Percentiles rank a stretch among this genome's conserved stretches.
Conservation (phyloP, 2,113 vertebrate species). For the Pongo pygmaeus region DNA sequence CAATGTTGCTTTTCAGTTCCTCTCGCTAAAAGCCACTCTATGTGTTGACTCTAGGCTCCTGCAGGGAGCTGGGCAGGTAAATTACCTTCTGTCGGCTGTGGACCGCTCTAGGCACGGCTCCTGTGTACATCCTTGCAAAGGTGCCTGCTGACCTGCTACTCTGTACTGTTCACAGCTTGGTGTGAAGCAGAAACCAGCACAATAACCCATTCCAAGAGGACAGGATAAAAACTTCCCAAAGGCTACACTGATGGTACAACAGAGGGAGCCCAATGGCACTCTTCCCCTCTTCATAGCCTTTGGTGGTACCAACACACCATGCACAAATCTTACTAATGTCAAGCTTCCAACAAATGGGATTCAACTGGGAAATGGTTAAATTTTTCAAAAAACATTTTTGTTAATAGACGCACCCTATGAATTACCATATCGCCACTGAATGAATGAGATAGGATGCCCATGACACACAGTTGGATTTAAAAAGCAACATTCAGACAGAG, state of each 20-base stretch:
- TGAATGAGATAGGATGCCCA: not conserved
- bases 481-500: not conserved
- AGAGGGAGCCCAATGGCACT: fast-evolving
- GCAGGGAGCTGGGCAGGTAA: not conserved
- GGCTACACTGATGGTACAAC: fast-evolving
- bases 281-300: not conserved
- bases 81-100: not conserved
- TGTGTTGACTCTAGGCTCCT: not conserved
- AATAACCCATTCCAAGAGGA: not conserved
- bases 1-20: not conserved
- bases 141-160: not conserved
- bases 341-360: not conserved
- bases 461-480: not conserved
- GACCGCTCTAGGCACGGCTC: not conserved
- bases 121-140: not conserved
- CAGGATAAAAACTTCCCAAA: not conserved
- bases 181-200: not conserved
- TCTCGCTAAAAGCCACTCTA: not conserved
- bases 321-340: not conserved
- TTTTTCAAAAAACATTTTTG: not conserved
- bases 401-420: not conserved
- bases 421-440: not conserved
- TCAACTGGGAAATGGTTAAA: not conserved
- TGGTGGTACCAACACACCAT: not conserved
- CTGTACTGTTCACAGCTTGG: not conserved